Base-by-base conservation (phyloP, 2,888 invertebrate species). In the Pilophorus perplexus region DNA sequence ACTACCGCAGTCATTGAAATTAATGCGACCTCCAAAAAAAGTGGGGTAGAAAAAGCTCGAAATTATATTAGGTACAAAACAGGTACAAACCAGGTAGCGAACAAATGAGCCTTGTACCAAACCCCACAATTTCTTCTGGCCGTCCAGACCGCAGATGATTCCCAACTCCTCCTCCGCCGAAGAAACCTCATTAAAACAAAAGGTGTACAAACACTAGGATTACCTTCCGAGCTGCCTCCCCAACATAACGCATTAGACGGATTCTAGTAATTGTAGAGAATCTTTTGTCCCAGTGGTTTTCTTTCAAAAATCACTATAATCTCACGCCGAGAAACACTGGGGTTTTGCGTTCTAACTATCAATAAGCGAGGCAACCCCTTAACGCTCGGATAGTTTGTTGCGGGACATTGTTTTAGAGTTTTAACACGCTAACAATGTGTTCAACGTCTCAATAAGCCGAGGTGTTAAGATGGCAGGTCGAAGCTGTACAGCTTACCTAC, bases 11-110 rank as follows among this genome's bases (percentile, higher is more conserved):
- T 33, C 33, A 33, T 33, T 33, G 33, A 33, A 33, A 33, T 33
- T 33, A 33, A 33, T 33, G 33, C 33, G 33, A 12, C 33, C 33
- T 33, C 33, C 33, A 33, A 8, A 33, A 8, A 8, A 33, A 2
- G 23, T 10, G 27, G 44, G 38, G 2, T 10, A 23, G 14, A 46
- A 20, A 28, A 46, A 48, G 28, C 37, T 46, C 20, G 48, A 62
- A 62, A 48, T 28, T 46, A 28, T 46, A 62, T 62, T 62, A 62
- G 62, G 62, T 62, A 46, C 62, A 62, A 62, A 62, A 59, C 59
- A 59, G 59, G 42, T 59, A 59, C 59, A 25, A 59, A 62, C 46
- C 62, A 62, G 62, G 62, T 62, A 62, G 62, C 55, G 42, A 37
- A 38, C 55, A 55, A 55, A 55, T 38, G 55, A 55, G 18, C 37